Percentiles rank a stretch among this genome's conserved stretches.
Conservation (phyloP, 2,113 vertebrate species). For the Pionites leucogaster region DNA sequence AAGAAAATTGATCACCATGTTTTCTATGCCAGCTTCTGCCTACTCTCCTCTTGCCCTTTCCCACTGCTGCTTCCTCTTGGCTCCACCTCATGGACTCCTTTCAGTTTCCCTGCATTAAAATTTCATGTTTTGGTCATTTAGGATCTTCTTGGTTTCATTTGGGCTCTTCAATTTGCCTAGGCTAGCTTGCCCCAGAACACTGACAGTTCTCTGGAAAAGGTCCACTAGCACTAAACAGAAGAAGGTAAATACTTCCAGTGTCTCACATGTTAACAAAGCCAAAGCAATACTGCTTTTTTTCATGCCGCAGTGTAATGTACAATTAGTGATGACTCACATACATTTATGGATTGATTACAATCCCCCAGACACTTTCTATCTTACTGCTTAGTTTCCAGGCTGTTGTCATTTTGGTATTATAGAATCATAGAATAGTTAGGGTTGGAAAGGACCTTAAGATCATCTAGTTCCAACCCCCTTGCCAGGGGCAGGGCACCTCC, state of each 20-base stretch:
- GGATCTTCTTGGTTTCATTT: not conserved
- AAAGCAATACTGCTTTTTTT: not conserved
- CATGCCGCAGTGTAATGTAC: not conserved
- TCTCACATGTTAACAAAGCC: not conserved
- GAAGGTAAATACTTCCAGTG: not conserved
- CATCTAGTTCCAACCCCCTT: too few relatives aligned
- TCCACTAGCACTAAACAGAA: not conserved
- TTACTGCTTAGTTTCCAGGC: not conserved
- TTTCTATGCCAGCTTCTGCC: not conserved
- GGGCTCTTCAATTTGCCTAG: not conserved
- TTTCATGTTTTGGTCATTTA: not conserved
- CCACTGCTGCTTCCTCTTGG: fast-evolving
- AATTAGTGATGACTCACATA: not conserved
- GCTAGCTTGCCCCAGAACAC: not conserved
- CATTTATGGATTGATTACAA: not conserved
- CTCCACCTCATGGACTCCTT: fast-evolving
- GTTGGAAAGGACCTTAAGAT: too few relatives aligned
- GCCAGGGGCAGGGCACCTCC: too few relatives aligned
- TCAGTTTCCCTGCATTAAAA: not conserved
- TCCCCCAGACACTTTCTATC: not conserved
- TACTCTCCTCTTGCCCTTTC: not conserved
- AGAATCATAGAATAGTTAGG: too few relatives aligned
- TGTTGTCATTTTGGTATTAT: not conserved
- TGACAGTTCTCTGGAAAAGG: not conserved
- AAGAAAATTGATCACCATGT: fast-evolving